Evolutionary conservation across 2,888 invertebrate species (phyloP), one percentile per base, ranked within the genome.

Genomic region (Drosophila nigritarsus): DNA sequence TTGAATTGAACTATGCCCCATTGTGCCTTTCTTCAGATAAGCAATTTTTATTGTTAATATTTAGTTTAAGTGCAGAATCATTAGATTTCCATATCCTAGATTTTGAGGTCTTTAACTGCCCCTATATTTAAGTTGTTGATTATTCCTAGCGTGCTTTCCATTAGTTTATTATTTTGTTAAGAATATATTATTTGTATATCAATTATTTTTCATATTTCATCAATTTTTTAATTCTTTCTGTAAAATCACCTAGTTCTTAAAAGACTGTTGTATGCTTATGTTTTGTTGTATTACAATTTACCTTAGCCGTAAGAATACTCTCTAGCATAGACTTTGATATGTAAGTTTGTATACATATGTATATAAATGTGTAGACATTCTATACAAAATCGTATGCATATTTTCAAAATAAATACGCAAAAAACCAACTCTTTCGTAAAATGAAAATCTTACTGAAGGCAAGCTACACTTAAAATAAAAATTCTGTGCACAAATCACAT

Each of bases 401-500:
- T 54, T 27, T 49, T 53, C 9, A 15, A 61, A 58, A 61, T 48
- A 65, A 55, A 32, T 58, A 59, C 27, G 58, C 60, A 65, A 42
- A 61, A 64, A 60, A 58, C 61, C 51, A 63, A 70, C 20, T 45
- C 15, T 24, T 1, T 24, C 24, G 24, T 24, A 24, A 24, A 24
- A 24, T 24, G 24, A 24, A 65, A 75, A 63, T 34, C 54, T 50
- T 38, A 60, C 30, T 53, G 20, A 36, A 50, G 38, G 56, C 70
- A 78, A 74, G 59, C 78, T 74, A 74, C 59, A 50, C 45, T 49
- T 45, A 11, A 67, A 74, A 42, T 11, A 32, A 61, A 74, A 36
- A 8, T 29, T 1, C 4, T 56, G 78, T 76, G 76, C 75, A 72
- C 55, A 70, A 75, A 51, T 77, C 65, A 59, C 62, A 83, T 65